phyloP scores from a whole-genome alignment of 2,113 vertebrate genomes.

The Hippoglossus stenolepis region DNA sequence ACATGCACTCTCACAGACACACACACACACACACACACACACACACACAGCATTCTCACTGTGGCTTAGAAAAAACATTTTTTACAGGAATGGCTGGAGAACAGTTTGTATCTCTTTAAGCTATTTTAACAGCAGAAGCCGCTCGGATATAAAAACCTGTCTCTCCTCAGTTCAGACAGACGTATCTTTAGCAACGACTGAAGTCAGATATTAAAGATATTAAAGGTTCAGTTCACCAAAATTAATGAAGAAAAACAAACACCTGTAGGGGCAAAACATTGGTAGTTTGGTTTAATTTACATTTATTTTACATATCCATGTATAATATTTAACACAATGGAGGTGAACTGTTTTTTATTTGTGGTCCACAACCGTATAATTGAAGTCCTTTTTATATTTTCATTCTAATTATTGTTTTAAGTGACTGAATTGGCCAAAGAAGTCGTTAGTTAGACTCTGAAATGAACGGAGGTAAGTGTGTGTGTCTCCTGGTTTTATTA shows the following conservation, averaged over 20 bases:
- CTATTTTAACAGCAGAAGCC: conserved; percentile 51
- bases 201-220: not conserved
- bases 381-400: not conserved
- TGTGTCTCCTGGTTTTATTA: too few relatives aligned
- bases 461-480: not conserved
- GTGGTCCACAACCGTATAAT: too few relatives aligned
- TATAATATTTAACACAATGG: too few relatives aligned
- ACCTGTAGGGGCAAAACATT: too few relatives aligned
- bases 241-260: too few relatives aligned
- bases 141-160: not conserved
- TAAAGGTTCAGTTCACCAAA: conserved; percentile 11
- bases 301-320: too few relatives aligned
- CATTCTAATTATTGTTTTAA: not conserved
- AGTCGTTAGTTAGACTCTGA: too few relatives aligned
- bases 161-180: conserved; percentile 1
- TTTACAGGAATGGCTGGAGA: conserved; percentile 59
- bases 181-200: not conserved
- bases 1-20: not conserved
- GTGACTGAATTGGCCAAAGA: not conserved
- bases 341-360: too few relatives aligned
- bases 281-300: too few relatives aligned
- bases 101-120: conserved; percentile 63
- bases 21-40: conserved; percentile 33
- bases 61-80: conserved; percentile 57
- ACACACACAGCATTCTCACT: conserved; percentile 43